phyloP scores from a whole-genome alignment of 2,888 invertebrate genomes.

The Pristionchus arcanus region DNA sequence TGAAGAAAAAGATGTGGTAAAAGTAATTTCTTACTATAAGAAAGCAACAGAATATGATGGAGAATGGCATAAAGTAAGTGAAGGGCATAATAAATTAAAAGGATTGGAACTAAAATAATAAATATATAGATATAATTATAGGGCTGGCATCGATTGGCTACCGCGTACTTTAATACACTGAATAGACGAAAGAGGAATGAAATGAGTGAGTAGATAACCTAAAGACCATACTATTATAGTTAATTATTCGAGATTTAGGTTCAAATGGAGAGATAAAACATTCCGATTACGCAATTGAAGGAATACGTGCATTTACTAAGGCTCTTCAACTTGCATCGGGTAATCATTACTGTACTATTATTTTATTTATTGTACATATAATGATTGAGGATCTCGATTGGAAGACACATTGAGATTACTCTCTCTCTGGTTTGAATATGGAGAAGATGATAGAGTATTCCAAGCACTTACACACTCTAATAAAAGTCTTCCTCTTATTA shows the following conservation, averaged over 20 bases:
- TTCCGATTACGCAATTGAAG: slow-evolving; percentile 59
- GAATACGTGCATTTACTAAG: slow-evolving; percentile 69
- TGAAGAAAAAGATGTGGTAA: slow-evolving; percentile 73
- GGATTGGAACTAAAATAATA: not conserved
- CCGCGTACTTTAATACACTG: slow-evolving; percentile 88
- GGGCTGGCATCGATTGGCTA: slow-evolving; percentile 98
- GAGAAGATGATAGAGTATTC: slow-evolving; percentile 90
- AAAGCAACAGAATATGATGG: slow-evolving; percentile 90
- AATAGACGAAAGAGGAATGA: not conserved
- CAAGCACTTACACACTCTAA: slow-evolving; percentile 95
- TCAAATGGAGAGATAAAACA: too few species aligned
- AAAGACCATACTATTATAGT: not conserved
- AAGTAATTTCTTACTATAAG: slow-evolving; percentile 85
- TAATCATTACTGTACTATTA: not conserved
- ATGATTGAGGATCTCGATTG: slow-evolving; percentile 83
- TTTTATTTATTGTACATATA: not conserved
- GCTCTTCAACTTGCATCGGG: slow-evolving; percentile 73
- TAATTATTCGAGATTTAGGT: not conserved
- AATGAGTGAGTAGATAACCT: not conserved
- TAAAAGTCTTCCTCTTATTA: slow-evolving; percentile 94
- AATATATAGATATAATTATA: slow-evolving; percentile 68
- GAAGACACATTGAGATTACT: slow-evolving; percentile 94
- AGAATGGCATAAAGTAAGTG: slow-evolving; percentile 85
- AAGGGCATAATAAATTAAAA: not conserved
- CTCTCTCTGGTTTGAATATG: slow-evolving; percentile 97